Conservation (phyloP, 2,797 vertebrate species). For the Typhlichthys subterraneus region DNA sequence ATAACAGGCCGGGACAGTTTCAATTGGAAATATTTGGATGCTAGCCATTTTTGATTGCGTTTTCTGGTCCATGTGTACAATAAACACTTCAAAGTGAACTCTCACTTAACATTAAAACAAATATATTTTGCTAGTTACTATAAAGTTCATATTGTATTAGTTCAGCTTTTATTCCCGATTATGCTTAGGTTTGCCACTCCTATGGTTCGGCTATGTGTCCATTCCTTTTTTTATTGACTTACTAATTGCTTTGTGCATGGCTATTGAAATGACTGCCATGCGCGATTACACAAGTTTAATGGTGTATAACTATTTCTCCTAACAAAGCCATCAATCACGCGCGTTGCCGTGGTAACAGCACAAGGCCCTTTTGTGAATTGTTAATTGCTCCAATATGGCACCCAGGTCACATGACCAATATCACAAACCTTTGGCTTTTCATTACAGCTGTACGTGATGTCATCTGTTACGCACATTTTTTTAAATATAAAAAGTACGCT, state of each 20-base stretch:
- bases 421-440: not conserved
- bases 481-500: conserved; percentile 17
- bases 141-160: conserved; percentile 11
- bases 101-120: no score
- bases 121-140: no score
- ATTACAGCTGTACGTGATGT: conserved; percentile 10
- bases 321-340: conserved; percentile 76
- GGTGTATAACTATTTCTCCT: conserved; percentile 72
- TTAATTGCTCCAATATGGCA: conserved; percentile 36
- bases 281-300: conserved; percentile 77
- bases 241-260: conserved; percentile 75
- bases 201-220: conserved; percentile 55
- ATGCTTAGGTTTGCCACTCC: conserved; percentile 50
- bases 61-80: not conserved
- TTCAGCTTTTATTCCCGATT: conserved; percentile 5
- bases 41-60: not conserved
- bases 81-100: not conserved
- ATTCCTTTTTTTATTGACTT: conserved; percentile 69
- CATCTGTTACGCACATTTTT: not conserved
- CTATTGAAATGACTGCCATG: conserved; percentile 77
- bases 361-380: conserved; percentile 46
- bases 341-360: conserved; percentile 63
- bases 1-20: not conserved
- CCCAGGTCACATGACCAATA: conserved; percentile 13
- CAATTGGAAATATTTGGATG: conserved; percentile 6